Conservation (phyloP, 2,797 vertebrate genomes). For the Loris lydekkerianus region DNA sequence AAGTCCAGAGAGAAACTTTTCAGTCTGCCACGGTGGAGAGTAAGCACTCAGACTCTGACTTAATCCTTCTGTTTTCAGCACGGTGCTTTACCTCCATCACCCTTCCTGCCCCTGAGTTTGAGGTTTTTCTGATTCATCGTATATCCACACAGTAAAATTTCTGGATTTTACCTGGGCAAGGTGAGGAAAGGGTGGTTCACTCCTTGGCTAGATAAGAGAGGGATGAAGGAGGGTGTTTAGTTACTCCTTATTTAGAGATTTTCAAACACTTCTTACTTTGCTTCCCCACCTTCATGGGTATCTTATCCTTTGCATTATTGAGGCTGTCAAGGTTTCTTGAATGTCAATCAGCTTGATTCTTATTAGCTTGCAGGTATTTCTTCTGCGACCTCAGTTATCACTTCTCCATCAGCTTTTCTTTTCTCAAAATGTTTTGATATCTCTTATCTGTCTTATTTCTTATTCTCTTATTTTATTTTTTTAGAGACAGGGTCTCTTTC, state of each 20-base stretch:
- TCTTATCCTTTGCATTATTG: neutral
- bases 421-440: neutral
- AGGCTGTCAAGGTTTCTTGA: neutral
- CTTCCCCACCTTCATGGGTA: neutral
- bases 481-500: neutral
- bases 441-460: neutral
- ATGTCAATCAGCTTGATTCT: neutral
- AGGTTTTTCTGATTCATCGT: neutral
- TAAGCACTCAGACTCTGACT: neutral
- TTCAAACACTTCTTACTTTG: neutral
- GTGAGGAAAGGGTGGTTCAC: neutral
- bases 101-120: neutral
- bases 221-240: neutral
- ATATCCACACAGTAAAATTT: neutral
- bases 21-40: neutral
- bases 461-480: neutral
- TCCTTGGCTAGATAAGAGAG: neutral
- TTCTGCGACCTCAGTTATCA: neutral
- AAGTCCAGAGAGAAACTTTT: neutral
- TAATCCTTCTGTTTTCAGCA: neutral
- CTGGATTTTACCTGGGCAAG: neutral
- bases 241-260: neutral
- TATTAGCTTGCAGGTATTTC: neutral
- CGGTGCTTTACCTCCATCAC: neutral
- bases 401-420: constrained; percentile 42